Base-by-base conservation (phyloP, 2,797 vertebrate genomes). In the Pteronotus mesoamericanus region DNA sequence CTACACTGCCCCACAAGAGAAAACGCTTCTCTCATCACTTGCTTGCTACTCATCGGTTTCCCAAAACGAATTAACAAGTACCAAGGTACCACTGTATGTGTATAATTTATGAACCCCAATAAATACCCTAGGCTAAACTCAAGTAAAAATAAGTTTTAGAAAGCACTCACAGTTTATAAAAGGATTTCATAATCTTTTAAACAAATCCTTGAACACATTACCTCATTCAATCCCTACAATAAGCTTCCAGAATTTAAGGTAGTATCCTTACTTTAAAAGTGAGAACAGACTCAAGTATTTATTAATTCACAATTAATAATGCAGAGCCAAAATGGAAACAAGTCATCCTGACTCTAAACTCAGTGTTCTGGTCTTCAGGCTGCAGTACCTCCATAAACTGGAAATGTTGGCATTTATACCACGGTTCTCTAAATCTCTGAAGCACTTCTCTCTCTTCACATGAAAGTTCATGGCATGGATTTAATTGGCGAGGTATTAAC, bases 71-170 rank as follows among this genome's bases (percentile, higher is more conserved):
- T n/a, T 18, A 64, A 64, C 29, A 0, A n/a, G 32, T n/a, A 64
- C 61, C 32, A n/a, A 64, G 61, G 61, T n/a, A n/a, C 61, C 14
- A n/a, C 14, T n/a, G 61, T n/a, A 7, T n/a, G 93, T 92, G 39
- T 61, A 1, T 46, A 93, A 92, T 64, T 80, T 80, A 95, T 78
- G 59, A 95, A 59, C 8, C 37, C 37, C 26, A 84, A 94, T 42
- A 96, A 95, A 80, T 71, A 42, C 53, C 74, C 5, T 9, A 64
- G 29, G 11, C 44, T 85, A 85, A 61, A 92, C 86, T 74, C 19
- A 89, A 94, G 55, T 85, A 51, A 92, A 96, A 94, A 5, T 55
- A 53, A 46, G 46, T 66, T 77, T 85, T 87, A 86, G 34, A 82
- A 74, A 96, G 55, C 51, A 85, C 21, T 91, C 6, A 74, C 4